Conservation (phyloP, 2,797 vertebrate genomes). For the Labeo calbasu region DNA sequence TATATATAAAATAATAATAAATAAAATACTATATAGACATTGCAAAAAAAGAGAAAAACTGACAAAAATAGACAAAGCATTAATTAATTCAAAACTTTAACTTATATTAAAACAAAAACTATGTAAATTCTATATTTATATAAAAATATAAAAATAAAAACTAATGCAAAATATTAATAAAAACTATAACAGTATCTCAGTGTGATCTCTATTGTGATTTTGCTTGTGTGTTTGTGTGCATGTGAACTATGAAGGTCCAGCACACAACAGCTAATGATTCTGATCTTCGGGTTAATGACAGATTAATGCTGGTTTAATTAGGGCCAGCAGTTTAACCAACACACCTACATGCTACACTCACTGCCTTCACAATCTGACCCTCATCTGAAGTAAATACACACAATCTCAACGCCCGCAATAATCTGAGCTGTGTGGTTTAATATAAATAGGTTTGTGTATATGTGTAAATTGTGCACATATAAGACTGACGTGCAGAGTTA, state of each 20-base stretch:
- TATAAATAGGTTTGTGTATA: background rate
- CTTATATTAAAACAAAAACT: background rate
- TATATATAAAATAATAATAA: too few species aligned
- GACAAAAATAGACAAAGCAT: background rate
- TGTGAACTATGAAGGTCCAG: background rate
- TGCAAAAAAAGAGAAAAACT: background rate
- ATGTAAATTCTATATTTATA: too few species aligned
- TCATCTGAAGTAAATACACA: background rate
- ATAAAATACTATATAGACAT: too few species aligned
- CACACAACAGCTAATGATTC: slow-evolving; percentile 16
- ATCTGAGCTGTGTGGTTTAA: background rate
- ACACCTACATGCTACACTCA: background rate
- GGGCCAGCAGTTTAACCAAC: slow-evolving; percentile 30
- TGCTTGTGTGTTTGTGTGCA: background rate
- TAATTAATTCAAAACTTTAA: background rate
- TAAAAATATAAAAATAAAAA: background rate
- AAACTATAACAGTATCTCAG: background rate
- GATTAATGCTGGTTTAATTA: slow-evolving; percentile 59
- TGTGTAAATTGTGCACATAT: background rate
- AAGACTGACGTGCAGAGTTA: slow-evolving; percentile 15
- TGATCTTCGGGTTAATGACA: slow-evolving; percentile 53
- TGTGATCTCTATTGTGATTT: background rate
- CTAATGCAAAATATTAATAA: background rate
- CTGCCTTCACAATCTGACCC: background rate
- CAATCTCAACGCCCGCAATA: background rate